Evolutionary conservation across 2,888 invertebrate genomes (phyloP), one percentile per base, ranked within the genome.

Genomic region (Ommatoiulus sabulosus): DNA sequence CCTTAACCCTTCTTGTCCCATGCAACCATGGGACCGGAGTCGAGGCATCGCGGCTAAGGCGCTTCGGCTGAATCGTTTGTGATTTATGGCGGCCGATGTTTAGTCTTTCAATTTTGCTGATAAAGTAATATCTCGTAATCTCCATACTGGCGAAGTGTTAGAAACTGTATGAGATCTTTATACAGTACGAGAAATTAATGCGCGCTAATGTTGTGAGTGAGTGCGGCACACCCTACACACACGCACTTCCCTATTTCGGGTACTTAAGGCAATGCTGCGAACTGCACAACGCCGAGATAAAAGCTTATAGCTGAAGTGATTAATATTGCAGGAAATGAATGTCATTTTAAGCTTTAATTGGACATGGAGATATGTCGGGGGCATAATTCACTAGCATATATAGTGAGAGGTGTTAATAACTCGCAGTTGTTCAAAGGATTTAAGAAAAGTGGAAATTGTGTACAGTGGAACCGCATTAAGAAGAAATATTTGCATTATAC

Each of bases 1-100:
- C 63, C 63, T n/a, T n/a, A 63, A 63, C 63, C 63, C 63, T n/a
- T 63, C 63, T 7, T n/a, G n/a, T 52, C 63, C n/a, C 63, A 63
- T 35, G 35, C 35, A 35, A 0, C 63, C 63, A n/a, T 12, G 15
- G 15, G 17, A 3, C 52, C 10, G 17, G 15, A 52, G 12, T 17
- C 10, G 52, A 52, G 52, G 52, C 15, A 52, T 52, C 52, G 35
- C 35, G 52, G 20, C 63, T 7, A 63, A 3, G 63, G 63, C 63
- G 63, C 63, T 63, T 20, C 20, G 20, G 63, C 63, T 63, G n/a
- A 63, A n/a, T 1, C n/a, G 17, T n/a, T 63, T 3, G 12, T 63
- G 63, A 63, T 63, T 63, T 20, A 63, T 63, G 63, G 17, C 15
- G 63, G 20, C 63, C 63, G 63, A 63, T 63, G 63, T 63, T 63